A percentile compares a stretch with the other conserved stretches of the same genome.
phyloP scores from a whole-genome alignment of 2,888 invertebrate species.

The Caenorhabditis wallacei region DNA sequence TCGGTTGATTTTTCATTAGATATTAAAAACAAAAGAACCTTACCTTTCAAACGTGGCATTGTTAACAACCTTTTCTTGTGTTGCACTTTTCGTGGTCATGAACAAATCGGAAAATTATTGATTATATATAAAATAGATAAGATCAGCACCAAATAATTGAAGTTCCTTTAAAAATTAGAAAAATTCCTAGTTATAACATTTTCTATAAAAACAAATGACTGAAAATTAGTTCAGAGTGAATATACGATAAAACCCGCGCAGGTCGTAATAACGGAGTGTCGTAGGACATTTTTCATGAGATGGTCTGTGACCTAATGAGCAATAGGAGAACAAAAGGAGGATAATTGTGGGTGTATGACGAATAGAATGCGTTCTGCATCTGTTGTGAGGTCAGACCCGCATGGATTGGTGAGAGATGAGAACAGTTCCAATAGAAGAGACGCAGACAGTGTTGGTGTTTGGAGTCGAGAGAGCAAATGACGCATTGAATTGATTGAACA shows the following conservation, averaged over 20 bases:
- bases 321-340: constrained; percentile 3
- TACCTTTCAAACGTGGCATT: constrained; percentile 34
- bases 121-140: background rate
- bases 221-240: background rate
- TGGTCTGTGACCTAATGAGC: background rate
- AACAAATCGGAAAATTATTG: background rate
- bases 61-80: background rate
- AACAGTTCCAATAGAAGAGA: constrained; percentile 35
- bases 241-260: constrained; percentile 39
- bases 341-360: background rate
- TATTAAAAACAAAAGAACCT: background rate
- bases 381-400: constrained; percentile 23
- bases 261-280: constrained; percentile 29
- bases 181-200: constrained; percentile 8
- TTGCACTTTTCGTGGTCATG: background rate
- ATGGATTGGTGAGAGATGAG: constrained; percentile 5
- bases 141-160: background rate
- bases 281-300: background rate
- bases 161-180: background rate
- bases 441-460: constrained; percentile 41
- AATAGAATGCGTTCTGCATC: background rate
- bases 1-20: background rate
- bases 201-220: background rate
- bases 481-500: constrained; percentile 23
- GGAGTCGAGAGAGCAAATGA: constrained; percentile 32